Evolutionary conservation across 2,888 invertebrate species (phyloP).

Genomic region (Apotomis betuletana): DNA sequence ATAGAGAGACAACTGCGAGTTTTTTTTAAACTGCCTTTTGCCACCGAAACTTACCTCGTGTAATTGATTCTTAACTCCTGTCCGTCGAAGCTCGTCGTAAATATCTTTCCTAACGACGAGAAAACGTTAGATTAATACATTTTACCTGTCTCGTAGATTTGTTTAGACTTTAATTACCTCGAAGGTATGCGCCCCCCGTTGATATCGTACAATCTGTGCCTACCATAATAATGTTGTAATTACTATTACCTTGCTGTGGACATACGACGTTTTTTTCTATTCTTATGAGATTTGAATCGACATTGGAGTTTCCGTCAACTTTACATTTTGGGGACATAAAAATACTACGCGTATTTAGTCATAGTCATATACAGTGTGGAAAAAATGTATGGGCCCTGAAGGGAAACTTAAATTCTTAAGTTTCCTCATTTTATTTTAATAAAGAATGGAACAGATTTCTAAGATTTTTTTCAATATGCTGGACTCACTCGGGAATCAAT

Average conservation of each 20-base stretch:
- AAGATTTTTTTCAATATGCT: no score
- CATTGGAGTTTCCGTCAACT: background rate
- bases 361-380: no score
- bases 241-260: background rate
- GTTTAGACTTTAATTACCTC: conserved; percentile 17
- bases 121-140: conserved; percentile 18
- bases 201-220: background rate
- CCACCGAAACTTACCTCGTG: no score
- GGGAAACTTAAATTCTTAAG: no score
- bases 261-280: background rate
- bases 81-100: background rate
- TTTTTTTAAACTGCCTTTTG: no score
- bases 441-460: no score
- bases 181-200: background rate
- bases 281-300: background rate
- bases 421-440: no score
- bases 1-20: no score
- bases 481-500: no score
- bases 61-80: background rate
- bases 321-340: conserved; percentile 10
- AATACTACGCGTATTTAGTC: background rate
- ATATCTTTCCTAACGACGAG: conserved; percentile 1
- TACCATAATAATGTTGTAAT: background rate
- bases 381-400: no score
- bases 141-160: conserved; percentile 16